A percentile compares a stretch with the other conserved stretches of the same genome.
Evolutionary conservation across 2,113 vertebrate genomes (phyloP).

Genomic region (Ctenodactylus gundi): DNA sequence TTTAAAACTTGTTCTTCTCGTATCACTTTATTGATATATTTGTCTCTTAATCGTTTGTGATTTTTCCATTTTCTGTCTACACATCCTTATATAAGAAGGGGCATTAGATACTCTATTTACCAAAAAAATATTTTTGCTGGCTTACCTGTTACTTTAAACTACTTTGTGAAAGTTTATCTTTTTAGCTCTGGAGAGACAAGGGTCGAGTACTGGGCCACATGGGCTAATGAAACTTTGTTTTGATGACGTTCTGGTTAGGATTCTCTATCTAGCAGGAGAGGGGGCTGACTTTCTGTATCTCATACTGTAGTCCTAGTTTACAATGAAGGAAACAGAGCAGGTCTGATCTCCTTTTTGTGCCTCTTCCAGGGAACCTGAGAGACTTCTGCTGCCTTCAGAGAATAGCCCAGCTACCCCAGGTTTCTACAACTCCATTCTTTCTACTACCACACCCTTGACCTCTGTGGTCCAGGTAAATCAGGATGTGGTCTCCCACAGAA

Average conservation of each 20-base stretch:
- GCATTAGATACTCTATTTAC: neutral
- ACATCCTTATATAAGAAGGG: neutral
- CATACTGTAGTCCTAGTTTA: neutral
- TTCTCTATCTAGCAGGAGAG: neutral
- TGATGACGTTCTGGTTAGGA: neutral
- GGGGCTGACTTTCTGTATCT: neutral
- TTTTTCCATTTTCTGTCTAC: constrained; percentile 4
- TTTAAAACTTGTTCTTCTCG: neutral
- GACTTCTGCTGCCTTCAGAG: neutral
- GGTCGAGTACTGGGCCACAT: too few relatives aligned
- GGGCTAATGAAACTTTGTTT: neutral
- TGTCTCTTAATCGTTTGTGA: neutral
- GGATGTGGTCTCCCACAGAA: neutral
- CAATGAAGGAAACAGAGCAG: neutral
- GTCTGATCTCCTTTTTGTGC: neutral
- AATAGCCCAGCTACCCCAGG: neutral
- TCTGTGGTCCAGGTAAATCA: neutral
- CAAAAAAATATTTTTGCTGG: neutral
- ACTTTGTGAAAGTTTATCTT: neutral
- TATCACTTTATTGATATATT: neutral
- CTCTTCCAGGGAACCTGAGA: neutral
- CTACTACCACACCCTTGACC: neutral
- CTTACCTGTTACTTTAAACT: neutral
- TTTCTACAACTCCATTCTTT: too few relatives aligned
- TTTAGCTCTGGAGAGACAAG: neutral